Percentiles rank a stretch among this genome's conserved stretches.
Evolutionary conservation across 2,888 invertebrate species (phyloP).

Genomic region (Lampropteryx suffumata): DNA sequence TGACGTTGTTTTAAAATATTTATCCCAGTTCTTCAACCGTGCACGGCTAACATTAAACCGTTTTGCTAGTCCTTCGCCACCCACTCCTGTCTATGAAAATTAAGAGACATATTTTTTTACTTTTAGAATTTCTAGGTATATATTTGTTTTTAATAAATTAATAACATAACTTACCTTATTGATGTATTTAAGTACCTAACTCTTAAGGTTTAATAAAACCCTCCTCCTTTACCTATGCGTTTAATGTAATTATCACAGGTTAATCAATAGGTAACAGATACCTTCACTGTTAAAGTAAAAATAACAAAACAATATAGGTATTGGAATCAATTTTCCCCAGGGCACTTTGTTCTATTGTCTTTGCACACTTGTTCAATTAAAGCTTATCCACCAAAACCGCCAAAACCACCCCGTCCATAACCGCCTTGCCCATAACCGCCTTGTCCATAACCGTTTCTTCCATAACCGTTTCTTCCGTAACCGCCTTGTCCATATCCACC

Average conservation of each 20-base stretch:
- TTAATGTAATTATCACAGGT: background rate
- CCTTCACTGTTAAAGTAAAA: too few species aligned
- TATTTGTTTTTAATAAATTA: too few species aligned
- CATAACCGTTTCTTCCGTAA: slow-evolving; percentile 22
- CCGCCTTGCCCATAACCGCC: slow-evolving; percentile 25
- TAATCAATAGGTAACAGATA: too few species aligned
- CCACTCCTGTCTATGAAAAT: slow-evolving; percentile 17
- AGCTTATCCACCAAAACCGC: slow-evolving; percentile 1
- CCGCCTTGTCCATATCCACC: slow-evolving; percentile 25
- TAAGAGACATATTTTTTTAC: too few species aligned
- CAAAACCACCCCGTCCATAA: slow-evolving; percentile 27
- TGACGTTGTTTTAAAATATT: slow-evolving; percentile 58
- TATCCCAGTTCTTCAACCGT: slow-evolving; percentile 58
- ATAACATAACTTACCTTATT: too few species aligned
- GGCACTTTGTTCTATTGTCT: too few species aligned
- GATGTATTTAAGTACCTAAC: background rate
- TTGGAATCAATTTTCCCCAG: too few species aligned
- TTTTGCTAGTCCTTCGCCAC: slow-evolving; percentile 41
- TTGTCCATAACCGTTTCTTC: slow-evolving; percentile 21
- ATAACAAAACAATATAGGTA: too few species aligned
- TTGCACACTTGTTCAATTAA: background rate
- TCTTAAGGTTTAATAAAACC: too few species aligned
- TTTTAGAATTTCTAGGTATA: too few species aligned
- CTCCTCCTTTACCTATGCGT: too few species aligned
- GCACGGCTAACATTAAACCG: slow-evolving; percentile 52